Percentiles rank a stretch among this genome's conserved stretches.
phyloP scores from a whole-genome alignment of 2,888 invertebrate genomes.

The Amblyteles armatorius region DNA sequence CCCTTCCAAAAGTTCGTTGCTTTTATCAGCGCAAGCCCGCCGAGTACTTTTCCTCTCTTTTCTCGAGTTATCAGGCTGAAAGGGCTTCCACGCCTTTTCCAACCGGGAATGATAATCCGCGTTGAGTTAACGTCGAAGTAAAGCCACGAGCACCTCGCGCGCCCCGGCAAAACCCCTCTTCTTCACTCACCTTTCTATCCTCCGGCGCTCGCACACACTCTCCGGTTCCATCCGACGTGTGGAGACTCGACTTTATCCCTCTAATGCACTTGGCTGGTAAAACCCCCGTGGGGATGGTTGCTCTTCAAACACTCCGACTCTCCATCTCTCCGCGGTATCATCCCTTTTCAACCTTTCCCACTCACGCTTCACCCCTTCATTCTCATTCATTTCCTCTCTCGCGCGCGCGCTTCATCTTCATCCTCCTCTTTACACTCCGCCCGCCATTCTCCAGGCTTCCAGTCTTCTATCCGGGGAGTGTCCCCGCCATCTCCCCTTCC shows the following conservation, averaged over 20 bases:
- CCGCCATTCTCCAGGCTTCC: slow-evolving; percentile 18
- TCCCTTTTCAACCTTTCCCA: slow-evolving; percentile 40
- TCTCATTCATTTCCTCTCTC: slow-evolving; percentile 43
- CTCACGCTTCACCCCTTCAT: slow-evolving; percentile 55
- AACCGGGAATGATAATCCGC: slow-evolving; percentile 69
- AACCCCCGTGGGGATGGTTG: slow-evolving; percentile 65
- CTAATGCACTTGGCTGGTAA: slow-evolving; percentile 76
- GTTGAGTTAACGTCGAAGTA: slow-evolving; percentile 67
- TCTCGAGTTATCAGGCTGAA: slow-evolving; percentile 63
- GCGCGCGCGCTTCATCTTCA: slow-evolving; percentile 40
- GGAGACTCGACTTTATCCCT: slow-evolving; percentile 73
- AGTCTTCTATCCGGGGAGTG: slow-evolving; percentile 24
- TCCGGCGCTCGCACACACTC: slow-evolving; percentile 9
- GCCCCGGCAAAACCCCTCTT: slow-evolving; percentile 47
- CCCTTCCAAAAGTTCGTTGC: not conserved
- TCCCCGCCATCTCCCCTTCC: not conserved
- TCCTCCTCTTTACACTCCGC: slow-evolving; percentile 31
- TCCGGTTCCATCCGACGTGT: slow-evolving; percentile 50
- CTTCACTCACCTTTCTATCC: slow-evolving; percentile 58
- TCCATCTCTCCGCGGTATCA: slow-evolving; percentile 48
- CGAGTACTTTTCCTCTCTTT: slow-evolving; percentile 12
- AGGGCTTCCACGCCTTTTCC: slow-evolving; percentile 56
- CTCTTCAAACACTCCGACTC: slow-evolving; percentile 71
- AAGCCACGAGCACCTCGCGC: slow-evolving; percentile 60
- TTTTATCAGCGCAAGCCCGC: slow-evolving; percentile 7